A percentile compares a stretch with the other conserved stretches of the same genome.
Conservation (phyloP, 2,888 invertebrate species). For the Entomobrya proxima region DNA sequence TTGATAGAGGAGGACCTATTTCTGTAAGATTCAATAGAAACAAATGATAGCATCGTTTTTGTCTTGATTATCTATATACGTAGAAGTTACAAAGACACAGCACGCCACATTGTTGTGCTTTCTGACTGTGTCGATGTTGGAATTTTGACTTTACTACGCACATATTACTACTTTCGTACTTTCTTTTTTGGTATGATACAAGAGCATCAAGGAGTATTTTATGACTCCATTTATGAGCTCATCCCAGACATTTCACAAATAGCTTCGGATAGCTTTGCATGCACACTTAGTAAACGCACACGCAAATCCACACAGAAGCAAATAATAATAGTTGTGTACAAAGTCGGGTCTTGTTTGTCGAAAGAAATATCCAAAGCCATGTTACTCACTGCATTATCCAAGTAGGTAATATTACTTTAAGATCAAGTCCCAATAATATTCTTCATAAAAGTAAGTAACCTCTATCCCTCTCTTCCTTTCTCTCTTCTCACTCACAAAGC, state of each 20-base stretch:
- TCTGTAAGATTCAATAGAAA: slow-evolving; percentile 2
- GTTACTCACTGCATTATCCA: slow-evolving; percentile 9
- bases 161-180: neutral
- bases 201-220: slow-evolving; percentile 51
- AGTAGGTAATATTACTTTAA: slow-evolving; percentile 27
- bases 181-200: slow-evolving; percentile 23
- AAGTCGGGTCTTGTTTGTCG: too few species aligned
- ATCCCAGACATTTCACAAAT: slow-evolving; percentile 58
- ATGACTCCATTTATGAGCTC: slow-evolving; percentile 59
- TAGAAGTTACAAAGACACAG: neutral
- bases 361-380: neutral
- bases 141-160: neutral
- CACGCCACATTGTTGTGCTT: neutral
- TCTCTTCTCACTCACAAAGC: slow-evolving; percentile 3
- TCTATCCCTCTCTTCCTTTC: slow-evolving; percentile 1
- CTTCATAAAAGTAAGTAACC: slow-evolving; percentile 49
- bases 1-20: slow-evolving; percentile 25
- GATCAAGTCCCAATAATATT: slow-evolving; percentile 44
- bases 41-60: neutral
- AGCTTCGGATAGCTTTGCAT: slow-evolving; percentile 49
- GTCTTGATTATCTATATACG: neutral
- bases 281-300: slow-evolving; percentile 7
- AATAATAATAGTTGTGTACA: too few species aligned
- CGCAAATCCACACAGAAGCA: neutral
- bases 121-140: too few species aligned